phyloP scores from a whole-genome alignment of 2,888 invertebrate species.

The Pediacus dermestoides region DNA sequence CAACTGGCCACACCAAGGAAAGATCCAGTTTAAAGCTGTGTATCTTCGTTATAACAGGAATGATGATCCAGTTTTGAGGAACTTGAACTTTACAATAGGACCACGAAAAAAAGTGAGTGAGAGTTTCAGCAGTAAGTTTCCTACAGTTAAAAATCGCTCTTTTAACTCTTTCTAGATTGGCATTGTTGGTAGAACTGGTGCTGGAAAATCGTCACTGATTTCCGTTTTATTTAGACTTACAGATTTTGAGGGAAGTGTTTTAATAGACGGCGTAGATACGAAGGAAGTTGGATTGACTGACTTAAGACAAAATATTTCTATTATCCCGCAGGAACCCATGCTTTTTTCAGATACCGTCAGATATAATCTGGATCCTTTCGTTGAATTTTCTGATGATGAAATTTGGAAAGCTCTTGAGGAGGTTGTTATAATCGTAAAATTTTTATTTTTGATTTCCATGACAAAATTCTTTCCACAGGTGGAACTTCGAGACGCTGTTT shows the following conservation, averaged over 20 bases:
- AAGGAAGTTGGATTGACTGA: conserved; percentile 70
- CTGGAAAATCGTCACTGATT: conserved; percentile 82
- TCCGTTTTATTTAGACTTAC: conserved; percentile 79
- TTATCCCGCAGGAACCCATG: conserved; percentile 89
- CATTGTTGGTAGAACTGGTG: conserved; percentile 82
- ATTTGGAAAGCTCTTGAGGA: conserved; percentile 74
- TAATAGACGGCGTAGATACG: conserved; percentile 71
- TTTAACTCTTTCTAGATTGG: too few species aligned
- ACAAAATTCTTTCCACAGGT: conserved; percentile 53
- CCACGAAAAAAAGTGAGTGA: conserved; percentile 63
- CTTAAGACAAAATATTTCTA: conserved; percentile 75
- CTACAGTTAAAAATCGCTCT: too few species aligned
- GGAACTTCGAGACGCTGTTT: conserved; percentile 65
- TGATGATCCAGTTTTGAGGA: conserved; percentile 64
- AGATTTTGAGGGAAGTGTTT: conserved; percentile 68
- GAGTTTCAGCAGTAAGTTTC: too few species aligned
- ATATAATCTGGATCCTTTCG: conserved; percentile 81
- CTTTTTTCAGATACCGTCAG: conserved; percentile 77
- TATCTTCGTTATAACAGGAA: conserved; percentile 62
- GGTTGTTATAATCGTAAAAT: conserved; percentile 36
- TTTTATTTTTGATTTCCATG: neutral
- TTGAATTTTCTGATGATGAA: conserved; percentile 64
- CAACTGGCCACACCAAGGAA: conserved; percentile 61
- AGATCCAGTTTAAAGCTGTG: conserved; percentile 58
- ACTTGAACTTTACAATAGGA: conserved; percentile 59